These are phyloP conservation scores for Gopherus evgoodei DNA, from an alignment of 2,113 vertebrate genomes.

Conservation along the genomic window DNA sequence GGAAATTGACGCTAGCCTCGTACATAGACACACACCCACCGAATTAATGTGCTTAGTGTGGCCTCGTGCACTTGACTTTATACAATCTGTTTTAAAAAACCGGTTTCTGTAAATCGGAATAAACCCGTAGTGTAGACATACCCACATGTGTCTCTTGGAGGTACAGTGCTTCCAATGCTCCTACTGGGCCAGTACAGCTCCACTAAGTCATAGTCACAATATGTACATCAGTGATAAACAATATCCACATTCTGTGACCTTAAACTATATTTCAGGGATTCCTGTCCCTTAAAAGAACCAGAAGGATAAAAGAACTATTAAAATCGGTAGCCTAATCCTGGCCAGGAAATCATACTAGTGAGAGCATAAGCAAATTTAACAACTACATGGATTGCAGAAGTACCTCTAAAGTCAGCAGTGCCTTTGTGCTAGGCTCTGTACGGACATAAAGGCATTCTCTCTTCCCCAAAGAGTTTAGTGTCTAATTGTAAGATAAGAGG, in stretches of 20 bases:
- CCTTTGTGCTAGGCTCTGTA: not conserved
- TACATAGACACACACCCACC: too few species aligned
- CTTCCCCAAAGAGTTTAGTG: not conserved
- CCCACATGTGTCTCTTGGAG: not conserved
- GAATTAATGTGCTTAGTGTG: too few species aligned
- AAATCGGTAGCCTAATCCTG: not conserved
- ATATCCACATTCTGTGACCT: not conserved
- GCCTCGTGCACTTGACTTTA: too few species aligned
- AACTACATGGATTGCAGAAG: not conserved
- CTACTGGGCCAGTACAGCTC: not conserved
- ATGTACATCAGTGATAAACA: not conserved
- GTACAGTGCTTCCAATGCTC: not conserved
- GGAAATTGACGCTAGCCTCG: too few species aligned
- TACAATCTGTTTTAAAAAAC: too few species aligned
- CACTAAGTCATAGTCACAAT: not conserved
- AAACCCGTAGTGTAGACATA: too few species aligned
- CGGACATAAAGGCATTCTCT: not conserved
- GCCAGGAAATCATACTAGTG: not conserved
- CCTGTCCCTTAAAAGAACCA: not conserved
- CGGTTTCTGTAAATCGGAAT: too few species aligned
- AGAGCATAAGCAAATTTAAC: not conserved
- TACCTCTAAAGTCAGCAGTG: not conserved
- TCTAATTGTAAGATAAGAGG: not conserved
- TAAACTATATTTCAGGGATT: not conserved
- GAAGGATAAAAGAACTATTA: not conserved